Conservation (phyloP, 2,888 invertebrate genomes). For the Dusona sp. region DNA sequence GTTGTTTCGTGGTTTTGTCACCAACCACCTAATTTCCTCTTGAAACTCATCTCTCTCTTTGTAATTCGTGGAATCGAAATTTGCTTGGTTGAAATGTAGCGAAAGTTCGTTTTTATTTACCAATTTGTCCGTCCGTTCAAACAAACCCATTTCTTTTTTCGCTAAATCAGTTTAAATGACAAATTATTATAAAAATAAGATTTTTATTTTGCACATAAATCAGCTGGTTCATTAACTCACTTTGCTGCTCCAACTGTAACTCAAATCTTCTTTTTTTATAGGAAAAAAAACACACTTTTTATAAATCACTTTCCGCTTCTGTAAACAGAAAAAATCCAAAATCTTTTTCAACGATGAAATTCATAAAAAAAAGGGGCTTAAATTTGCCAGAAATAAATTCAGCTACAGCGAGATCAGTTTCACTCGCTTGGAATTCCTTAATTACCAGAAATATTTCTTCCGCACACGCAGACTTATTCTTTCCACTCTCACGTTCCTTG, state of each 20-base stretch:
- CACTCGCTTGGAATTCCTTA: slow-evolving; percentile 14
- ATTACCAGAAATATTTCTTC: slow-evolving; percentile 34
- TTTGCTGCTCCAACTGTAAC: no score
- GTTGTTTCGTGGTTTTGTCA: slow-evolving; percentile 50
- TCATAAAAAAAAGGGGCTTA: not conserved
- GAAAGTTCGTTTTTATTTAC: not conserved
- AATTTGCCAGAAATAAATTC: not conserved
- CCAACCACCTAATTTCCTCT: slow-evolving; percentile 32
- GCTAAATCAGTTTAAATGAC: no score
- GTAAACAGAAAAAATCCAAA: not conserved
- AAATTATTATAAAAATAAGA: not conserved
- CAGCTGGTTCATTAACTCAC: not conserved
- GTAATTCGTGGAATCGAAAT: not conserved
- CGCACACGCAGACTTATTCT: slow-evolving; percentile 7
- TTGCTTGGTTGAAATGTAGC: not conserved
- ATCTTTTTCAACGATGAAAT: not conserved
- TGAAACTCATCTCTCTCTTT: slow-evolving; percentile 36
- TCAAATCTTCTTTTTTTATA: no score
- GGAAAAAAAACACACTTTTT: not conserved
- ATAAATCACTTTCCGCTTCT: not conserved
- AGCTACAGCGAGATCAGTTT: slow-evolving; percentile 15
- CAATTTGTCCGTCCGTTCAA: not conserved
- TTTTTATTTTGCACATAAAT: not conserved
- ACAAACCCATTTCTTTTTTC: not conserved
- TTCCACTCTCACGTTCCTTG: slow-evolving; percentile 29